Evolutionary conservation across 1,140 invertebrate species (phyloP).

Genomic region (Drosophila pectinifera): DNA sequence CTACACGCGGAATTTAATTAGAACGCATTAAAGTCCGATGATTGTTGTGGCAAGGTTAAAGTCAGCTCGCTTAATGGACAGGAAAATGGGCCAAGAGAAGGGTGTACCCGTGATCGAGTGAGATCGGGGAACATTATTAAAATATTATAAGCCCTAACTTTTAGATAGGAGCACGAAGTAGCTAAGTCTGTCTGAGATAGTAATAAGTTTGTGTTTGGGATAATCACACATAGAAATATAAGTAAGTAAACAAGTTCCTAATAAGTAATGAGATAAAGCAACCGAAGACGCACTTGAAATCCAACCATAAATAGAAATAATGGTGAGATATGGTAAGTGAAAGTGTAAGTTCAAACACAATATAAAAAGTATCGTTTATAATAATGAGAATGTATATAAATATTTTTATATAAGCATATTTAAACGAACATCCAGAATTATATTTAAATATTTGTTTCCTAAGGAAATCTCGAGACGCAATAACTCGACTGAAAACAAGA

Average conservation of each 20-base stretch:
- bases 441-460: no score
- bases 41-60: constrained; percentile 70
- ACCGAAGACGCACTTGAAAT: not conserved
- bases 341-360: no score
- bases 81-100: constrained; percentile 2
- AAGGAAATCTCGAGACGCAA: not conserved
- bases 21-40: constrained; percentile 47
- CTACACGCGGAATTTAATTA: constrained; percentile 73
- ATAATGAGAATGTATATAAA: no score
- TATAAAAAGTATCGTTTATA: no score
- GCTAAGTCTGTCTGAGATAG: not conserved
- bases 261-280: not conserved
- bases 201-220: not conserved
- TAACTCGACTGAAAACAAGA: no score
- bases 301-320: no score
- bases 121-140: constrained; percentile 3
- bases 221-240: not conserved
- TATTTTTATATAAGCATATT: no score
- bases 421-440: no score
- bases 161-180: not conserved
- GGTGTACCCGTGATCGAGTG: constrained; percentile 19
- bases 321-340: not conserved
- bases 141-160: not conserved
- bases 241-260: not conserved
- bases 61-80: constrained; percentile 39